A percentile compares a stretch with the other conserved stretches of the same genome.
These are phyloP conservation scores for Agelastica alni DNA, from an alignment of 2,888 invertebrate genomes.

Conservation along the genomic window DNA sequence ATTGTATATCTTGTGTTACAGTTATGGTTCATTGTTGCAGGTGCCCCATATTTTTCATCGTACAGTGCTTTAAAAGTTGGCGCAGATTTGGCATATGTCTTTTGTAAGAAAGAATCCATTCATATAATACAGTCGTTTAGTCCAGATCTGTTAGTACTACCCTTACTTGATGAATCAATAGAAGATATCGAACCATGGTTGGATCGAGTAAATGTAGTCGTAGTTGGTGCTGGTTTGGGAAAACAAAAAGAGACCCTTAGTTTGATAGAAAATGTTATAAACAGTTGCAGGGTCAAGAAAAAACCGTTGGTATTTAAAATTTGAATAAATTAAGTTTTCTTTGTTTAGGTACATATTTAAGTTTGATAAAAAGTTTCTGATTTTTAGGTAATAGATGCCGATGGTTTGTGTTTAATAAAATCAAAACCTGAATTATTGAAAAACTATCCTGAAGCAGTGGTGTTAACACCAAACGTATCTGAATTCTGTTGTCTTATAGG, in stretches of 20 bases:
- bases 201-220: constrained; percentile 81
- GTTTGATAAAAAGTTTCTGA: no score
- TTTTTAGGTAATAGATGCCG: constrained; percentile 73
- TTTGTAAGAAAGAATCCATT: constrained; percentile 86
- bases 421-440: constrained; percentile 67
- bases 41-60: constrained; percentile 96
- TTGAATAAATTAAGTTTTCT: no score
- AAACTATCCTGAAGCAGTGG: constrained; percentile 70
- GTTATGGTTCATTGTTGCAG: no score
- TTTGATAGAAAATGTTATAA: constrained; percentile 63
- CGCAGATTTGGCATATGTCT: constrained; percentile 90
- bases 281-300: constrained; percentile 62
- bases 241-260: constrained; percentile 64
- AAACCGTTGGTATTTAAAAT: constrained; percentile 69
- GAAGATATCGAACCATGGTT: constrained; percentile 78
- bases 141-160: constrained; percentile 97
- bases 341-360: no score
- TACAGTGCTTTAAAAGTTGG: constrained; percentile 89
- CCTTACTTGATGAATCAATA: constrained; percentile 73
- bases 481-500: constrained; percentile 73
- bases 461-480: constrained; percentile 87
- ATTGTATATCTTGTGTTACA: no score
- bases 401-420: constrained; percentile 81
- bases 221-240: constrained; percentile 84
- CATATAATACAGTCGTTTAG: constrained; percentile 92